These are phyloP conservation scores for Micoletzkya japonica DNA, from an alignment of 2,888 invertebrate genomes.

Conservation along the genomic window DNA sequence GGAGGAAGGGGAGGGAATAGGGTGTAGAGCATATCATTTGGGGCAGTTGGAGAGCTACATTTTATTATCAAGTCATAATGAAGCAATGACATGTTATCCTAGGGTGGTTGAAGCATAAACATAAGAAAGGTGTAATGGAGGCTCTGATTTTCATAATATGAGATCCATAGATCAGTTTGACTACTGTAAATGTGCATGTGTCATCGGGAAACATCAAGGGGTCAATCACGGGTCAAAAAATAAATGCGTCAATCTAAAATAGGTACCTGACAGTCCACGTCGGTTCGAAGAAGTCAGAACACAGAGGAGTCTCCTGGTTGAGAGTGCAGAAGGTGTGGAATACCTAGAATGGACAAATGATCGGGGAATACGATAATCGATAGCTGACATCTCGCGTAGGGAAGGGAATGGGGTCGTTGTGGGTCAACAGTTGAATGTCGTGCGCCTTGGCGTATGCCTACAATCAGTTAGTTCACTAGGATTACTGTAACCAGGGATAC, in stretches of 20 bases:
- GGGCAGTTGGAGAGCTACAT: no score
- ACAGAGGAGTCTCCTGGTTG: slow-evolving; percentile 36
- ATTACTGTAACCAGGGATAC: neutral
- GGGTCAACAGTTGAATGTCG: slow-evolving; percentile 89
- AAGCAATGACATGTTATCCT: no score
- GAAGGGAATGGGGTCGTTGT: slow-evolving; percentile 81
- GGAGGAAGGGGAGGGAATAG: neutral
- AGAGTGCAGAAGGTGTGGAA: slow-evolving; percentile 49
- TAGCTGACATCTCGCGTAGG: slow-evolving; percentile 46
- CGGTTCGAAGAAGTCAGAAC: slow-evolving; percentile 47
- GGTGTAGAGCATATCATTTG: no score
- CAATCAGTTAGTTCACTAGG: slow-evolving; percentile 66
- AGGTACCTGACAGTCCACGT: slow-evolving; percentile 60
- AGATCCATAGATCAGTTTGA: no score
- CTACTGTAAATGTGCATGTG: no score
- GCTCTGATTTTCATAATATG: no score
- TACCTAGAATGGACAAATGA: slow-evolving; percentile 30
- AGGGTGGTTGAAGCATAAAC: no score
- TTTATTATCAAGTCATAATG: no score
- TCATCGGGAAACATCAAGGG: no score
- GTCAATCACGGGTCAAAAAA: neutral
- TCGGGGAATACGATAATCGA: neutral
- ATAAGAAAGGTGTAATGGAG: no score
- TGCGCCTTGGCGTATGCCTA: slow-evolving; percentile 86
- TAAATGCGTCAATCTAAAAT: neutral